Base-by-base conservation (phyloP, 2,888 invertebrate species). In the Xanthia icteritia region DNA sequence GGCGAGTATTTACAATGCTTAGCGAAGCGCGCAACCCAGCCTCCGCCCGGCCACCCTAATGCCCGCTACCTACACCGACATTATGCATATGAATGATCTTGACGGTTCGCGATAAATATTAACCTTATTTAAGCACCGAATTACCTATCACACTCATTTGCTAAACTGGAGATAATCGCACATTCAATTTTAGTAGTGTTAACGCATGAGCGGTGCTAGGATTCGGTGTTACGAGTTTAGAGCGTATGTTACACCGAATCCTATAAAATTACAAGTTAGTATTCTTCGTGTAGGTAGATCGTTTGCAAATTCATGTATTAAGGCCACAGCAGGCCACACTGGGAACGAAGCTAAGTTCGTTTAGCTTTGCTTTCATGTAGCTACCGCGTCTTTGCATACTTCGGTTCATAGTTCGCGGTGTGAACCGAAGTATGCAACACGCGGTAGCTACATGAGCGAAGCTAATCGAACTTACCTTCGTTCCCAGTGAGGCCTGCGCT, bases 1-100 rank as follows among this genome's bases (percentile, higher is more conserved):
- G 92, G 94, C 92, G 92, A 93, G 92, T 95, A 95, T 96, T 95
- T 94, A 94, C 94, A 94, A 93, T 95, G 94, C 95, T 96, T 94
- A 95, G 94, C 93, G 92, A 92, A 92, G 93, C 94, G 94, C 91
- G 92, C 92, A 89, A 91, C 92, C 91, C 91, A 86, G 90, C 89
- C 84, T 85, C 89, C 88, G 86, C 88, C 86, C 84, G 83, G 75
- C 86, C 86, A 86, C 82, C 85, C 90, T 82, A 86, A 83, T 76
- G 76, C 80, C 86, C 82, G 79, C 84, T 88, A 88, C 86, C 87
- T 87, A 84, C 88, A 81, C 89, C 87, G 82, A 87, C 86, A 83
- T 89, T 91, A 92, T 93, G 91, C 90, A 92, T 93, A 93, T 92
- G 92, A 88, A 93, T 91, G 87, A 88, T 84, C 80, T 85, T 79